Conservation (phyloP, 2,888 invertebrate genomes). For the Lasioglossum pauxillum region DNA sequence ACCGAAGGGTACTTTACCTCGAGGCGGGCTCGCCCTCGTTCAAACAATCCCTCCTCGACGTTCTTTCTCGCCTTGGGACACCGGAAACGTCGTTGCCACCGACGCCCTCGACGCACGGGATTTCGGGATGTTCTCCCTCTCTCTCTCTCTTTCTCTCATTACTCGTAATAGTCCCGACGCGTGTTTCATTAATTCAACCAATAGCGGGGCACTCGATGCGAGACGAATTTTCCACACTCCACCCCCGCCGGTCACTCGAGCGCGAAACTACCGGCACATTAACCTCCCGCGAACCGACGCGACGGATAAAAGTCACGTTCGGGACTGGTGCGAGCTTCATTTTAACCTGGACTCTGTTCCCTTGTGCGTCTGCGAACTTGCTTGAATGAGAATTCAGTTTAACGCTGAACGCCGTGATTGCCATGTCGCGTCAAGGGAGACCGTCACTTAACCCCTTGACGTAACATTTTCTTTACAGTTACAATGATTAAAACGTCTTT, state of each 20-base stretch:
- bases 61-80: constrained; percentile 61
- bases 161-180: constrained; percentile 33
- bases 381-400: neutral
- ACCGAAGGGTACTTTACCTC: constrained; percentile 68
- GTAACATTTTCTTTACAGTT: too few relatives aligned
- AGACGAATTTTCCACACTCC: neutral
- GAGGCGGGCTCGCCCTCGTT: constrained; percentile 55
- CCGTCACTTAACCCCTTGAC: too few relatives aligned
- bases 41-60: constrained; percentile 56
- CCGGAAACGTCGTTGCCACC: constrained; percentile 8
- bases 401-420: too few relatives aligned
- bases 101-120: neutral
- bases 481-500: too few relatives aligned
- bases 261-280: neutral
- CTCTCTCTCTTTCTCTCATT: constrained; percentile 18
- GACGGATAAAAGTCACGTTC: neutral
- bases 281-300: neutral
- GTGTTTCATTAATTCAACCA: constrained; percentile 17
- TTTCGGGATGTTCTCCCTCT: constrained; percentile 12
- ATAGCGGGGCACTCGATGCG: constrained; percentile 4
- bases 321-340: neutral
- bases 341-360: neutral
- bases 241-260: neutral
- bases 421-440: too few relatives aligned
- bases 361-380: neutral